Percentiles rank a stretch among this genome's conserved stretches.
These are phyloP conservation scores for Sitodiplosis mosellana DNA, from an alignment of 1,140 invertebrate species.

Conservation along the genomic window DNA sequence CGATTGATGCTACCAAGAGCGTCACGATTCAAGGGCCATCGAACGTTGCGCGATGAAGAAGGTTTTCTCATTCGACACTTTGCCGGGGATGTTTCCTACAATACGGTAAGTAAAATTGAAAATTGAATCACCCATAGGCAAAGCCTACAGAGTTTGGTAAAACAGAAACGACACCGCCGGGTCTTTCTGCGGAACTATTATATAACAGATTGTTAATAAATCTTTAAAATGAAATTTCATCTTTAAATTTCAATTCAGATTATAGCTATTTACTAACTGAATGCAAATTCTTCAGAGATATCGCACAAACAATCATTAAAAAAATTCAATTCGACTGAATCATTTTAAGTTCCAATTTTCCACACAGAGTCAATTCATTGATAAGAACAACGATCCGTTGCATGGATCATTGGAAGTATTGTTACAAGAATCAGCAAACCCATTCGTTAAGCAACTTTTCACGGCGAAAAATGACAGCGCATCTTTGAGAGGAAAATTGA, in stretches of 20 bases:
- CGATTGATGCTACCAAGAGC: slow-evolving; percentile 77
- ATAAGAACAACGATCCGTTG: slow-evolving; percentile 95
- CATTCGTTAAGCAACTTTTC: slow-evolving; percentile 65
- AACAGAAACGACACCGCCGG: too few species aligned
- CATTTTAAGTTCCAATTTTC: too few species aligned
- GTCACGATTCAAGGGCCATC: slow-evolving; percentile 77
- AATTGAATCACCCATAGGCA: slow-evolving; percentile 1
- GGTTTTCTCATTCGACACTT: slow-evolving; percentile 94
- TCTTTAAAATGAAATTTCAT: too few species aligned
- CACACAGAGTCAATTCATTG: slow-evolving; percentile 68
- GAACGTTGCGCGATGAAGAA: slow-evolving; percentile 86
- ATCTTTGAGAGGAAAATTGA: slow-evolving; percentile 61
- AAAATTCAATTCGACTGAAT: too few species aligned
- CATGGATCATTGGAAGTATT: slow-evolving; percentile 85
- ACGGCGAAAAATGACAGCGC: slow-evolving; percentile 28
- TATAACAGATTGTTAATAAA: too few species aligned
- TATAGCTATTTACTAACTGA: too few species aligned
- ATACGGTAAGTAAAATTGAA: slow-evolving; percentile 47
- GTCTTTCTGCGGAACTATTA: too few species aligned
- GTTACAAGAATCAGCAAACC: slow-evolving; percentile 71
- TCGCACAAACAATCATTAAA: too few species aligned
- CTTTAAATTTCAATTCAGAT: too few species aligned
- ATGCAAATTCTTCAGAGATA: too few species aligned
- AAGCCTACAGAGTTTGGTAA: too few species aligned
- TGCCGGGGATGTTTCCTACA: slow-evolving; percentile 94